Percentiles rank a stretch among this genome's conserved stretches.
Conservation (phyloP, 2,113 vertebrate genomes). For the Sceloporus tristichus region DNA sequence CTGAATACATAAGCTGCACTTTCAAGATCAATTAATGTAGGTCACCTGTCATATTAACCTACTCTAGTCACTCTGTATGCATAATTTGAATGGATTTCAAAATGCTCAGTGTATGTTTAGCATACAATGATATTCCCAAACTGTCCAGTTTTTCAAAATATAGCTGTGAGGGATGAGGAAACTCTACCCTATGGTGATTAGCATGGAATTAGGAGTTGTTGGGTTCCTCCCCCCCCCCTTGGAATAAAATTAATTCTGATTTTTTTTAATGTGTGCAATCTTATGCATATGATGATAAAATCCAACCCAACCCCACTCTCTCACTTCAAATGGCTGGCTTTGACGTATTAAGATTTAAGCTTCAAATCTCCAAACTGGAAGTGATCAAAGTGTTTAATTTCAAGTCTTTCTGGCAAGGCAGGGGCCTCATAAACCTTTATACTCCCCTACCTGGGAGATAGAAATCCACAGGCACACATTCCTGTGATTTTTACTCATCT, state of each 20-base stretch:
- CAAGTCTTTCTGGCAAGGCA: neutral
- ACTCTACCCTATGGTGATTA: neutral
- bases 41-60: neutral
- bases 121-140: neutral
- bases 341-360: conserved; percentile 22
- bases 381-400: conserved; percentile 1
- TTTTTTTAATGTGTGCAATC: neutral
- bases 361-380: neutral
- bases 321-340: neutral
- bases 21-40: neutral
- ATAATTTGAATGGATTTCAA: neutral
- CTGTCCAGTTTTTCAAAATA: neutral
- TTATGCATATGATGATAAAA: neutral
- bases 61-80: neutral
- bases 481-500: neutral
- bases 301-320: neutral
- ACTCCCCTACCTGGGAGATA: neutral
- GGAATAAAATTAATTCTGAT: neutral
- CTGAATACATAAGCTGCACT: neutral
- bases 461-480: neutral
- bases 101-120: neutral
- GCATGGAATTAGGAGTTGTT: neutral
- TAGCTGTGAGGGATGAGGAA: neutral
- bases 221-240: neutral
- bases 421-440: neutral